phyloP scores from a whole-genome alignment of 2,888 invertebrate species.

The Epistrophe grossulariae region DNA sequence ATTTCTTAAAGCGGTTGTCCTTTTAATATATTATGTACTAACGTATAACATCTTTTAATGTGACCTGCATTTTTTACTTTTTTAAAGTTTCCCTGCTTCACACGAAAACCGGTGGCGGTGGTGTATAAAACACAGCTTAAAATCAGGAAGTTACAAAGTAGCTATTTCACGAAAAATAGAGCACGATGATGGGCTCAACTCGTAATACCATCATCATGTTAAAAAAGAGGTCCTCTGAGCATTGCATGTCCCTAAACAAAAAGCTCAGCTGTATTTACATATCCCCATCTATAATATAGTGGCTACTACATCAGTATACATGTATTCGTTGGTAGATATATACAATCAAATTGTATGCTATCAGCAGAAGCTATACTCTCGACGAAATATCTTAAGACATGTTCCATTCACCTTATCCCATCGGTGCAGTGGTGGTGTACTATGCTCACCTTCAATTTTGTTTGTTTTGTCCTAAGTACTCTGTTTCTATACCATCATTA shows the following conservation, averaged over 20 bases:
- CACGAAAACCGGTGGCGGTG: too few relatives aligned
- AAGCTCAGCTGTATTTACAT: background rate
- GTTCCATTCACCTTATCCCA: constrained; percentile 73
- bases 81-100: too few relatives aligned
- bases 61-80: too few relatives aligned
- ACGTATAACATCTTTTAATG: too few relatives aligned
- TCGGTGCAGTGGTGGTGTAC: background rate
- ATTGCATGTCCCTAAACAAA: background rate
- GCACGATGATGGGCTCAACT: background rate
- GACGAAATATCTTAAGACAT: constrained; percentile 48
- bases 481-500: constrained; percentile 18
- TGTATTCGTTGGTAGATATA: background rate
- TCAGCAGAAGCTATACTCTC: constrained; percentile 64
- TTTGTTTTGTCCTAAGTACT: constrained; percentile 46
- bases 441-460: constrained; percentile 42
- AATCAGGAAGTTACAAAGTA: background rate
- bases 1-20: too few relatives aligned
- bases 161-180: background rate
- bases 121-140: background rate
- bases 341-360: constrained; percentile 56
- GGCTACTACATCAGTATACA: constrained; percentile 52
- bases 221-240: background rate
- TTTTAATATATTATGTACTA: too few relatives aligned
- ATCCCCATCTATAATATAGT: constrained; percentile 18
- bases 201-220: background rate